These are phyloP conservation scores for Sapayoa aenigma DNA, from an alignment of 2,113 vertebrate genomes.

Conservation along the genomic window DNA sequence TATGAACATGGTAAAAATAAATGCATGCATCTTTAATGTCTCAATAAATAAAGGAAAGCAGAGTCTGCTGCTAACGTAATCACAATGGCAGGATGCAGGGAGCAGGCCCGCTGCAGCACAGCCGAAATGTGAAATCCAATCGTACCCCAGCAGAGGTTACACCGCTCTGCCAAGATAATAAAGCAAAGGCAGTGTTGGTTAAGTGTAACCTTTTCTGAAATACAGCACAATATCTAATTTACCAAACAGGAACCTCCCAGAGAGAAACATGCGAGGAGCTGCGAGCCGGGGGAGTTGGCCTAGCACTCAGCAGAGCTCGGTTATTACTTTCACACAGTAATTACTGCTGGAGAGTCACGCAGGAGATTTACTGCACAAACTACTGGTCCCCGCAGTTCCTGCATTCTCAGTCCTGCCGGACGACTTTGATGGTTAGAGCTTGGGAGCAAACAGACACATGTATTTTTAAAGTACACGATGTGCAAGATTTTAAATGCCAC, in stretches of 20 bases:
- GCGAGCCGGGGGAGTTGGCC: conserved; percentile 45
- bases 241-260: conserved; percentile 59
- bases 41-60: conserved; percentile 60
- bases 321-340: conserved; percentile 70
- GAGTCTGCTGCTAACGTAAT: conserved; percentile 51
- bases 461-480: fast-evolving
- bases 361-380: conserved; percentile 61
- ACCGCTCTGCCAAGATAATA: conserved; percentile 51
- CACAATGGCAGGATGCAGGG: conserved; percentile 47
- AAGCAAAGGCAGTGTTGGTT: conserved; percentile 50
- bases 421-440: not conserved
- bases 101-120: not conserved
- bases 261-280: conserved; percentile 48
- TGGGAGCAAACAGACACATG: not conserved
- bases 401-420: conserved; percentile 16
- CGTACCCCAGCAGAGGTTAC: conserved; percentile 37
- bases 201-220: conserved; percentile 65
- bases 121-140: conserved; percentile 15
- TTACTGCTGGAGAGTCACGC: conserved; percentile 58
- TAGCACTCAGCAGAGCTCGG: not conserved
- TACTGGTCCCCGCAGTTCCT: conserved; percentile 12
- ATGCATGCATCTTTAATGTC: conserved; percentile 63
- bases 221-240: conserved; percentile 67
- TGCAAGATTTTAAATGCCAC: not conserved
- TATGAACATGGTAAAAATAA: conserved; percentile 64